Evolutionary conservation across 2,888 invertebrate genomes (phyloP).

Genomic region (Camponotus fellah): DNA sequence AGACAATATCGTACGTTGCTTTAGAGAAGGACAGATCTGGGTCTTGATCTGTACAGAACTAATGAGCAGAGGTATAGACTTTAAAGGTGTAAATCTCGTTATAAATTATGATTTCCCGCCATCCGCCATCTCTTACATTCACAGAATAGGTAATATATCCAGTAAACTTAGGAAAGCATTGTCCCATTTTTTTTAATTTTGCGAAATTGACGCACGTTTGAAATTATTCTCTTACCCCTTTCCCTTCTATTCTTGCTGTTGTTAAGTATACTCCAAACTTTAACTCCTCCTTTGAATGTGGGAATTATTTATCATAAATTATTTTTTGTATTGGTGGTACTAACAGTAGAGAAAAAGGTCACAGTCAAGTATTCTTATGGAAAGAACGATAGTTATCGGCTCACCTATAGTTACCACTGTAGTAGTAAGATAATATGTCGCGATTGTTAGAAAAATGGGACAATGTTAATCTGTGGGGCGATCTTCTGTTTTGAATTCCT

Average conservation of each 20-base stretch:
- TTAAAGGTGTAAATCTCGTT: slow-evolving; percentile 98
- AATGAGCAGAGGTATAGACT: slow-evolving; percentile 98
- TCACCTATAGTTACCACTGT: not conserved
- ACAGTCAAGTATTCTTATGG: not conserved
- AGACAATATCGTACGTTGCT: slow-evolving; percentile 96
- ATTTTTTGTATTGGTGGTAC: not conserved
- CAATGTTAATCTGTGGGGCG: not conserved
- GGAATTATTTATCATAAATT: not conserved
- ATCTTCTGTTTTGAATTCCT: not conserved
- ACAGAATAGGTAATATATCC: slow-evolving; percentile 89
- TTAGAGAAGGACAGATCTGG: slow-evolving; percentile 97
- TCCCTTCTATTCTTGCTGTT: not conserved
- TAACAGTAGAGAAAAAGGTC: slow-evolving; percentile 1
- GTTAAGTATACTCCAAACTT: not conserved
- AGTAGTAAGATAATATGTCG: not conserved
- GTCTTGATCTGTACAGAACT: slow-evolving; percentile 98
- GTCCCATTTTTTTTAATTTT: not conserved
- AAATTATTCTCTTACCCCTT: not conserved
- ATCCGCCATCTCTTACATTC: slow-evolving; percentile 95
- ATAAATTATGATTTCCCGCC: slow-evolving; percentile 99
- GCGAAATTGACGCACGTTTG: not conserved
- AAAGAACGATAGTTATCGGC: not conserved
- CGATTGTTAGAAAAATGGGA: not conserved
- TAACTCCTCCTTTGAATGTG: not conserved
- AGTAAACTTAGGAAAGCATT: not conserved